Evolutionary conservation across 1,140 invertebrate species (phyloP).

Genomic region (Orius laevigatus): DNA sequence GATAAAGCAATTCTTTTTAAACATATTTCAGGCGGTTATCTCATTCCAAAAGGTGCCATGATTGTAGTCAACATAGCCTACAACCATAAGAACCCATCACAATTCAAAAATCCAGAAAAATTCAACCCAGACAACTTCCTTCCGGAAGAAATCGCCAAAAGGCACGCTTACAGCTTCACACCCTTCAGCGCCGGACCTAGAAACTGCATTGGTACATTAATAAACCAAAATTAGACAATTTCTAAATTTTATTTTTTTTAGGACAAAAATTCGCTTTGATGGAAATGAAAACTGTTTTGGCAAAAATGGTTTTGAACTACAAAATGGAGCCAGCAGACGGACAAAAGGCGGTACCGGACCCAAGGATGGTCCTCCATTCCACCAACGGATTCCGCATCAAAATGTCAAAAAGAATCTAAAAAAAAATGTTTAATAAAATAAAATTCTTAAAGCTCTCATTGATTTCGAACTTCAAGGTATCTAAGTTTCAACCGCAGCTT

Average conservation of each 20-base stretch:
- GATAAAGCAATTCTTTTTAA: neutral
- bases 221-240: no score
- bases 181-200: slow-evolving; percentile 42
- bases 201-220: slow-evolving; percentile 37
- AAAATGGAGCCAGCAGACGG: no score
- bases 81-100: slow-evolving; percentile 7
- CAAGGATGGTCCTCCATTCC: no score
- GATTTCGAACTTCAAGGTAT: no score
- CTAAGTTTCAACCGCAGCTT: no score
- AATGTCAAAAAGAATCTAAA: no score
- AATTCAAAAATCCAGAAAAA: slow-evolving; percentile 35
- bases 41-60: slow-evolving; percentile 1
- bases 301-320: neutral
- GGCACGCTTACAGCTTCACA: slow-evolving; percentile 32
- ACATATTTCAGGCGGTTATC: slow-evolving; percentile 5
- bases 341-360: no score
- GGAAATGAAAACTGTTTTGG: slow-evolving; percentile 32
- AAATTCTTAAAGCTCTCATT: no score
- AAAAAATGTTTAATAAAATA: no score
- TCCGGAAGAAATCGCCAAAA: slow-evolving; percentile 34
- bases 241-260: slow-evolving; percentile 22
- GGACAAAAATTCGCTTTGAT: slow-evolving; percentile 76
- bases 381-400: no score
- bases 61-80: slow-evolving; percentile 1
- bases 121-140: slow-evolving; percentile 50